Conservation (phyloP, 2,888 invertebrate species). For the Lochmaea crataegi region DNA sequence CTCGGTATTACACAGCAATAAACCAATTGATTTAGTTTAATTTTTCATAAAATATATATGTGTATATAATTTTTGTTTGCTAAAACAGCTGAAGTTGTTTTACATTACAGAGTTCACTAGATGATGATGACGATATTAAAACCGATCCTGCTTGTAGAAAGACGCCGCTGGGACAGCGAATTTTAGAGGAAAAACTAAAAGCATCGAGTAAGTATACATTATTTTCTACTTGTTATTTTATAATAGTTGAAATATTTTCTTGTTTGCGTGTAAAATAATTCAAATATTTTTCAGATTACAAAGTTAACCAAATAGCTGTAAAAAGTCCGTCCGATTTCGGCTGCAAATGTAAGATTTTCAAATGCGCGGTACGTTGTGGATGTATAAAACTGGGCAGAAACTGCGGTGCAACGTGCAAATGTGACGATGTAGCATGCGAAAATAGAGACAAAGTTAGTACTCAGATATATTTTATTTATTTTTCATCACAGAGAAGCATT, state of each 20-base stretch:
- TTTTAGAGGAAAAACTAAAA: slow-evolving; percentile 48
- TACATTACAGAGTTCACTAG: slow-evolving; percentile 2
- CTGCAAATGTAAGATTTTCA: slow-evolving; percentile 73
- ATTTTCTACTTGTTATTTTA: not conserved
- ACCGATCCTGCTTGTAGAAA: slow-evolving; percentile 78
- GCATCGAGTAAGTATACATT: not conserved
- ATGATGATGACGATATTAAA: slow-evolving; percentile 59
- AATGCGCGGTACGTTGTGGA: slow-evolving; percentile 71
- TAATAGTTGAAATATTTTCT: no score
- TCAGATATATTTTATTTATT: no score
- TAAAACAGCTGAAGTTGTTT: slow-evolving; percentile 66
- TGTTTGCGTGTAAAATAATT: not conserved
- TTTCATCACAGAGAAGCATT: no score
- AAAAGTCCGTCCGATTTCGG: slow-evolving; percentile 72
- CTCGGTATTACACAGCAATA: no score
- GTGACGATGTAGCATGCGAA: slow-evolving; percentile 66
- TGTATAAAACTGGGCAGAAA: slow-evolving; percentile 68
- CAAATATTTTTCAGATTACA: slow-evolving; percentile 28
- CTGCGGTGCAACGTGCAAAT: slow-evolving; percentile 69
- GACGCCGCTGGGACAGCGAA: slow-evolving; percentile 71
- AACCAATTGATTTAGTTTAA: no score
- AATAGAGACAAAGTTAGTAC: slow-evolving; percentile 52
- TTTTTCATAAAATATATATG: no score
- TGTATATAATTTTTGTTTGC: slow-evolving; percentile 76
- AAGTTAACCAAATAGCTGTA: slow-evolving; percentile 18